Evolutionary conservation across 2,113 vertebrate species (phyloP), one percentile per base, ranked within the genome.

Genomic region (Daubentonia madagascariensis): DNA sequence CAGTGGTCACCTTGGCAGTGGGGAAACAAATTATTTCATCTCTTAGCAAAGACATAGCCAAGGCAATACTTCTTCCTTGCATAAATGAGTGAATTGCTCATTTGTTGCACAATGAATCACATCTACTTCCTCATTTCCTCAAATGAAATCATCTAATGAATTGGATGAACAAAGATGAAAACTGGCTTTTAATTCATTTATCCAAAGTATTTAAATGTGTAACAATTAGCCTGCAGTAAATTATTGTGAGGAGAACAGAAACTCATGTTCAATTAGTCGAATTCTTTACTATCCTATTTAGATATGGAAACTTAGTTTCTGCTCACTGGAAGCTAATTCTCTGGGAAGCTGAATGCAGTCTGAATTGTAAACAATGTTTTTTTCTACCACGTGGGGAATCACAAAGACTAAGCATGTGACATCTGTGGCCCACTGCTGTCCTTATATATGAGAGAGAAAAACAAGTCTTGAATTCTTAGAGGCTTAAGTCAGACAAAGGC

Each of bases 91-190:
- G 91, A 97, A 92, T 57, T 98, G 87, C 40, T 94, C 83, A 75
- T 73, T 72, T 67, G 40, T 35, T 95, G 92, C 17, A 84, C 70
- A 88, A 93, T 86, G 57, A 79, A 63, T 98, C 96, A 94, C 81
- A 96, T 61, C 22, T 89, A 96, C 57, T 96, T 98, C 94, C 67
- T 89, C 85, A 83, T 89, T 65, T 87, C 95, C 68, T 96, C 95
- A 93, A 98, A 90, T 59, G 87, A 98, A 97, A 37, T 43, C 61
- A 97, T 37, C 75, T 96, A 96, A 96, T 96, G 96, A 97, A 96
- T 65, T 85, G 91, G 89, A 78, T 75, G 85, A 94, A 93, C 1
- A 70, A 89, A 98, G 65, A 90, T 79, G 79, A 96, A 91, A 88
- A 78, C 43, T 85, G 40, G 70, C 1, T 96, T 96, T 98, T 96